Evolutionary conservation across 1,140 invertebrate species (phyloP).

Genomic region (Palaemon carinicauda): DNA sequence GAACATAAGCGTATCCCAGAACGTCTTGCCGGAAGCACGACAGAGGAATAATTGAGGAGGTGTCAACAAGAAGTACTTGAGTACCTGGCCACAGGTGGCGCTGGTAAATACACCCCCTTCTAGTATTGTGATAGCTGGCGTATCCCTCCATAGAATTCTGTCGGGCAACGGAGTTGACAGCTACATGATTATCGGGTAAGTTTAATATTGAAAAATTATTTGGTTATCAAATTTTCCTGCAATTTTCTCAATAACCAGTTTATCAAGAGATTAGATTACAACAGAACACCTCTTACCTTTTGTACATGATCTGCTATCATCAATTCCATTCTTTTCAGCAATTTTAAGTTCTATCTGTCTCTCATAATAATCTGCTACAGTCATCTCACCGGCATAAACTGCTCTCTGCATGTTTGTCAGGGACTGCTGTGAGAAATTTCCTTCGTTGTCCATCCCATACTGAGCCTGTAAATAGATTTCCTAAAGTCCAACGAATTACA

Average conservation of each 20-base stretch:
- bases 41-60: too few relatives aligned
- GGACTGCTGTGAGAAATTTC: constrained; percentile 81
- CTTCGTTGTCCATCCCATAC: constrained; percentile 89
- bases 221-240: too few relatives aligned
- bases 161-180: too few relatives aligned
- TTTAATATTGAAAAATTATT: too few relatives aligned
- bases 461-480: constrained; percentile 70
- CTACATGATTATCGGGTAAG: too few relatives aligned
- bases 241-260: neutral
- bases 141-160: too few relatives aligned
- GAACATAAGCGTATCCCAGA: too few relatives aligned
- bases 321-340: constrained; percentile 80
- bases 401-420: constrained; percentile 83
- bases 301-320: constrained; percentile 83
- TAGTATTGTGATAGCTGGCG: too few relatives aligned
- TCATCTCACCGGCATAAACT: constrained; percentile 84
- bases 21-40: too few relatives aligned
- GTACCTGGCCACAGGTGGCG: too few relatives aligned
- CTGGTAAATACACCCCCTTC: too few relatives aligned
- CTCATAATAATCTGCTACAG: constrained; percentile 85
- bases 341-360: constrained; percentile 78
- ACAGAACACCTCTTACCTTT: constrained; percentile 66
- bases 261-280: neutral
- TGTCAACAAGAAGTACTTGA: too few relatives aligned
- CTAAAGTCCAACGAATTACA: neutral